Percentiles rank a stretch among this genome's conserved stretches.
These are phyloP conservation scores for Latrodectus geometricus DNA, from an alignment of 1,140 invertebrate species.

Conservation along the genomic window DNA sequence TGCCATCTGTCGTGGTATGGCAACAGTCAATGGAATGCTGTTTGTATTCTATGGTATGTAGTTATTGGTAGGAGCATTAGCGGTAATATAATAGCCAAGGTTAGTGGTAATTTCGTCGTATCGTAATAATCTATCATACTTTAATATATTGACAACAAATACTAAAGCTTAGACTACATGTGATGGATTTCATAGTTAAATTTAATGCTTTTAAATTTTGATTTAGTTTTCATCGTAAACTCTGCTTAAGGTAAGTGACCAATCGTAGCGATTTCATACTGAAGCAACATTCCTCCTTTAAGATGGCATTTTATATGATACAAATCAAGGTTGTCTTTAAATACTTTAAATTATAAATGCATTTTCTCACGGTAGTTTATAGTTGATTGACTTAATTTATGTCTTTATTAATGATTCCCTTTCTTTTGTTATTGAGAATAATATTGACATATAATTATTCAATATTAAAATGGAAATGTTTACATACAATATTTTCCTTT, in stretches of 20 bases:
- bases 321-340: conserved; percentile 53
- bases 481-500: too few relatives aligned
- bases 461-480: too few relatives aligned
- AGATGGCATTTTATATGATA: conserved; percentile 56
- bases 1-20: conserved; percentile 1
- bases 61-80: conserved; percentile 44
- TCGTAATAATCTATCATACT: background rate
- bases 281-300: conserved; percentile 35
- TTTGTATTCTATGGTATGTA: conserved; percentile 62
- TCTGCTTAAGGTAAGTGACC: conserved; percentile 57
- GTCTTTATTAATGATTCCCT: too few relatives aligned
- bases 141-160: background rate
- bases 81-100: conserved; percentile 17
- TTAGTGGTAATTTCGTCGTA: background rate
- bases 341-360: conserved; percentile 9
- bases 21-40: conserved; percentile 57
- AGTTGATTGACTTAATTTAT: too few relatives aligned
- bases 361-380: too few relatives aligned
- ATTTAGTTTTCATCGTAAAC: background rate
- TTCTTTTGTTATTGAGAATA: too few relatives aligned
- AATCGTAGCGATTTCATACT: conserved; percentile 51
- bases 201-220: background rate
- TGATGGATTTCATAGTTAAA: background rate
- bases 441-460: too few relatives aligned
- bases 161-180: background rate